Conservation (phyloP, 1,140 invertebrate species). For the Telenomus remus region DNA sequence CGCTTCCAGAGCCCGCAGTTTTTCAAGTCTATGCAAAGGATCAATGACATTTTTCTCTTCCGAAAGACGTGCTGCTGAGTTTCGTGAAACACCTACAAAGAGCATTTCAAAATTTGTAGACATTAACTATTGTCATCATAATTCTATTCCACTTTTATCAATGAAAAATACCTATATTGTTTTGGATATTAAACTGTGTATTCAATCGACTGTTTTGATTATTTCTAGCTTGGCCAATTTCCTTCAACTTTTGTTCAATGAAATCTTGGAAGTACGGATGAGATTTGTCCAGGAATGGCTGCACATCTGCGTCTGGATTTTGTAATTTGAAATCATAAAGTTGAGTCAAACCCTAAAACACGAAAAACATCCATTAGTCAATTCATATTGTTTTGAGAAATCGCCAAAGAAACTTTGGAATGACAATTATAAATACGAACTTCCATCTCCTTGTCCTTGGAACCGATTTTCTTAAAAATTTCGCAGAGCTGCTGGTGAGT, state of each 20-base stretch:
- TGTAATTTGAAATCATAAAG: conserved; percentile 93
- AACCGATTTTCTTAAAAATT: conserved; percentile 95
- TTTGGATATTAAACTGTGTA: conserved; percentile 64
- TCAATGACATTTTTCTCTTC: conserved; percentile 68
- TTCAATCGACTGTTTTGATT: conserved; percentile 66
- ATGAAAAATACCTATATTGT: conserved; percentile 58
- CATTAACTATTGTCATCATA: conserved; percentile 1
- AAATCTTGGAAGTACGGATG: conserved; percentile 95
- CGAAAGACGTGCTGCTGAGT: conserved; percentile 35
- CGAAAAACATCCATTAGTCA: not conserved
- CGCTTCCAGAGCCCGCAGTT: conserved; percentile 69
- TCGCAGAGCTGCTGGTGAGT: conserved; percentile 90
- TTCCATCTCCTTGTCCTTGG: conserved; percentile 78
- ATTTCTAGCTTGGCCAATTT: conserved; percentile 83
- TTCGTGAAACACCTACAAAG: conserved; percentile 47
- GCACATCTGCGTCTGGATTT: conserved; percentile 90
- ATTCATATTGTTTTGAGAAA: not conserved
- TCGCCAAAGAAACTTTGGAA: too few relatives aligned
- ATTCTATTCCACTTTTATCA: too few relatives aligned
- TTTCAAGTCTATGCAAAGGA: conserved; percentile 70
- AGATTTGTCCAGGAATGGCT: conserved; percentile 90
- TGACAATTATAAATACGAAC: not conserved
- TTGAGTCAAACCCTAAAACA: conserved; percentile 83
- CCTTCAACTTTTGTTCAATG: conserved; percentile 89
- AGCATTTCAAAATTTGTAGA: conserved; percentile 1